Base-by-base conservation (phyloP, 2,888 invertebrate species). In the Drosophila anomalata region DNA sequence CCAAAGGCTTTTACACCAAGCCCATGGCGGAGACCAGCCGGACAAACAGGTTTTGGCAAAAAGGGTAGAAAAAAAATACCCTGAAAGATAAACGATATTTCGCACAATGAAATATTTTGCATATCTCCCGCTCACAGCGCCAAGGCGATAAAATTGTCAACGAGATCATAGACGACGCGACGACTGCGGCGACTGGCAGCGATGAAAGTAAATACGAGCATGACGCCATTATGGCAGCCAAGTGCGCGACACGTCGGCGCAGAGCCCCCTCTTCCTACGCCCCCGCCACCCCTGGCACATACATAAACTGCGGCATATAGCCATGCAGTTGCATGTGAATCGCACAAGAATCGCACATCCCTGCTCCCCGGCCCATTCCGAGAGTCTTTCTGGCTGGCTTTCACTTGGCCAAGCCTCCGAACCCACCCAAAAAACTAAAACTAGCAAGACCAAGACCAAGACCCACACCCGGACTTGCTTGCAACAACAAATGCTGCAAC, bases 121-220 rank as follows among this genome's bases (percentile, higher is more conserved):
- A 88, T 88, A 88, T 81, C 78, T 79, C 59, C 36, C 29, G 71
- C 78, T 66, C 70, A 54, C 82, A 81, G 77, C 75, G 57, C 69
- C 73, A 61, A 58, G 57, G 48, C 86, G 83, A 86, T 88, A 80
- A 88, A 90, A 85, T 88, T 89, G 88, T 90, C 89, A 89, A 86
- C 86, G 77, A 85, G 85, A 76, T 86, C 83, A 80, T 86, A 86
- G 84, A 79, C 75, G 78, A 76, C 65, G 66, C 65, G 73, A 66
- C 65, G 68, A 67, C 69, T 65, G 58, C 63, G 67, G 61, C 48
- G 67, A 75, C 77, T 80, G 76, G 63, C 76, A 71, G 77, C 84
- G 82, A 78, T 87, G 85, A 83, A 87, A 86, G 87, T 88, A 87
- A 82, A 88, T 86, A 82, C 79, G 83, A 87, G 85, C 77, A 84